Conservation (phyloP, 1,140 invertebrate genomes). For the Mizuhopecten yessoensis region DNA sequence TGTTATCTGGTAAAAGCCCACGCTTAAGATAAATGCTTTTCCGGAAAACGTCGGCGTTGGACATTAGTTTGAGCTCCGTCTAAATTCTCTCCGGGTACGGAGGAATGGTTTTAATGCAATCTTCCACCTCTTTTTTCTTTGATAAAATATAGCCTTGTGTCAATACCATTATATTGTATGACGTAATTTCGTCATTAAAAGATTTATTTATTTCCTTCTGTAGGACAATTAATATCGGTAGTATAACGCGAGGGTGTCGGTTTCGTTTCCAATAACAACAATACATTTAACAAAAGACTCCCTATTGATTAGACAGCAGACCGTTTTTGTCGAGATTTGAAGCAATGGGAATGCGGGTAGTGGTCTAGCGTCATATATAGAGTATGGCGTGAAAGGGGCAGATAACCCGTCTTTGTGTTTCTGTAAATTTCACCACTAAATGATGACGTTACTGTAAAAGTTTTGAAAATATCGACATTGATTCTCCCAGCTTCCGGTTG, state of each 20-base stretch:
- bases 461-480: too few species aligned
- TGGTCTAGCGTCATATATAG: too few species aligned
- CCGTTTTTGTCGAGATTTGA: not conserved
- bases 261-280: constrained; percentile 28
- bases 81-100: not conserved
- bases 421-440: too few species aligned
- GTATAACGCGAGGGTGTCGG: not conserved
- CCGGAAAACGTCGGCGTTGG: not conserved
- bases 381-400: too few species aligned
- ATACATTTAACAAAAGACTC: constrained; percentile 8
- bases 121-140: not conserved
- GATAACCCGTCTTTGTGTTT: too few species aligned
- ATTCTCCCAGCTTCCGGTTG: too few species aligned
- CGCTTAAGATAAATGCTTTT: constrained; percentile 2
- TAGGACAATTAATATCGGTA: not conserved
- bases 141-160: constrained; percentile 16
- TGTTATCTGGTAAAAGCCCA: constrained; percentile 16
- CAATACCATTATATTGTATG: not conserved
- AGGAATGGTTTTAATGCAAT: constrained; percentile 3
- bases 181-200: constrained; percentile 35
- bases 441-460: too few species aligned
- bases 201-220: not conserved
- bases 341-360: not conserved
- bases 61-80: constrained; percentile 3
- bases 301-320: not conserved